Conservation (phyloP, 2,888 invertebrate genomes). For the Germaria angustata region DNA sequence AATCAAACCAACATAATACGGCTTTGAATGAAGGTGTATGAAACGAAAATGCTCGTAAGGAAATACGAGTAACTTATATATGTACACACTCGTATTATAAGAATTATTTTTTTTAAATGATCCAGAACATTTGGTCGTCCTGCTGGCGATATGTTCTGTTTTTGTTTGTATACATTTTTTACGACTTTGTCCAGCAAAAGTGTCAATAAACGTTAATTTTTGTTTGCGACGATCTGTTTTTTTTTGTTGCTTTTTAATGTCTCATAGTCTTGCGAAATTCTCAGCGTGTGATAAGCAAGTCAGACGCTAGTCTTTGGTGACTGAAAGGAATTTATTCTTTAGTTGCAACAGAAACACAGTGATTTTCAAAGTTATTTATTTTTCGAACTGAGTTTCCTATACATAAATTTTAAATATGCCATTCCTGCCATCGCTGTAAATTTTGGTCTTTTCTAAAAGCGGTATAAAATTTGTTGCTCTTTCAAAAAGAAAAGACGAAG, state of each 20-base stretch:
- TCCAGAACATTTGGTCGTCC: too few relatives aligned
- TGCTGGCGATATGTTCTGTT: background rate
- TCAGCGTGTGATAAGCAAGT: slow-evolving; percentile 31
- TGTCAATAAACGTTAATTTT: slow-evolving; percentile 39
- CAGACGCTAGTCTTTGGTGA: background rate
- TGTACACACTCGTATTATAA: background rate
- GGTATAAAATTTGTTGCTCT: too few relatives aligned
- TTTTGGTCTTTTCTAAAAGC: too few relatives aligned
- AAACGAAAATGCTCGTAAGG: too few relatives aligned
- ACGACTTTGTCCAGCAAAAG: slow-evolving; percentile 18
- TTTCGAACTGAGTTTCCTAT: too few relatives aligned
- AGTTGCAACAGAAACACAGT: background rate
- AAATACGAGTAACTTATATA: too few relatives aligned
- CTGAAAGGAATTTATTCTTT: slow-evolving; percentile 20
- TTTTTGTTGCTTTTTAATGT: slow-evolving; percentile 14
- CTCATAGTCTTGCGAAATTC: slow-evolving; percentile 26
- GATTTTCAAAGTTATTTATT: too few relatives aligned
- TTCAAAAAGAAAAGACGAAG: too few relatives aligned
- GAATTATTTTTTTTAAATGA: background rate
- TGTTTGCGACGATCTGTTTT: slow-evolving; percentile 12
- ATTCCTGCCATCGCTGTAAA: too few relatives aligned
- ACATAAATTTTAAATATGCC: too few relatives aligned
- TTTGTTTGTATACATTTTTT: background rate
- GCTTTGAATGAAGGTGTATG: too few relatives aligned
- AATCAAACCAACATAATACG: too few relatives aligned